Base-by-base conservation (phyloP, 1,140 invertebrate genomes). In the Aporrectodea caliginosa region DNA sequence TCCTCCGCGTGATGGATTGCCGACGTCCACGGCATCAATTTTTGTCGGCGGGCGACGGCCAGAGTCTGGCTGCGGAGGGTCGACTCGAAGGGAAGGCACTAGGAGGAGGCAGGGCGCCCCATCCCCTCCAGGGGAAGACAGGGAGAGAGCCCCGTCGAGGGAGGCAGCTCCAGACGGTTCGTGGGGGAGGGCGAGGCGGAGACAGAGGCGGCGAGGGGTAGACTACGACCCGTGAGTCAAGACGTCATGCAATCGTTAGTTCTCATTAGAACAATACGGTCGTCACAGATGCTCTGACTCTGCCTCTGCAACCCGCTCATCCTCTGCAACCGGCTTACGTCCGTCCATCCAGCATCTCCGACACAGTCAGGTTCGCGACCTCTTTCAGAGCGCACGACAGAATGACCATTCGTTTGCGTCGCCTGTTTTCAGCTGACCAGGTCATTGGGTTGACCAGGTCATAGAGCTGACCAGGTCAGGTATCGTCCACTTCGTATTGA, bases 231-330 rank as follows among this genome's bases (percentile, higher is more conserved):
- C 43, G 43, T 58, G 43, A 58, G 43, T 12, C 43, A 58, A 22
- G 22, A 58, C 43, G 43, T 58, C 43, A 58, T 58, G 6, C 43
- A 58, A 58, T 58, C 43, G 43, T 58, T 58, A 58, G 6, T 58
- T 58, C 43, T 58, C 22, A 58, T 58, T 58, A 58, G 43, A 12
- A 12, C 22, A 6, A 58, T 22, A 12, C 43, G 6, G 43, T 6
- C 22, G 43, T 58, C 43, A 58, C 43, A 58, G 85, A 30, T 80
- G 78, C 29, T 71, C 32, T 22, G 70, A 30, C 32, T 79, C 80
- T 81, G 80, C 29, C 79, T 80, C 35, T 77, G 70, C 0, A 82
- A 12, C 14, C 86, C 77, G 32, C 84, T 81, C 16, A 78, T 58
- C 0, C 82, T 0, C 73, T 85, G 87, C 14, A 79, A 79, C 0